Evolutionary conservation across 2,797 vertebrate species (phyloP).

Genomic region (Lycodopsis pacificus): DNA sequence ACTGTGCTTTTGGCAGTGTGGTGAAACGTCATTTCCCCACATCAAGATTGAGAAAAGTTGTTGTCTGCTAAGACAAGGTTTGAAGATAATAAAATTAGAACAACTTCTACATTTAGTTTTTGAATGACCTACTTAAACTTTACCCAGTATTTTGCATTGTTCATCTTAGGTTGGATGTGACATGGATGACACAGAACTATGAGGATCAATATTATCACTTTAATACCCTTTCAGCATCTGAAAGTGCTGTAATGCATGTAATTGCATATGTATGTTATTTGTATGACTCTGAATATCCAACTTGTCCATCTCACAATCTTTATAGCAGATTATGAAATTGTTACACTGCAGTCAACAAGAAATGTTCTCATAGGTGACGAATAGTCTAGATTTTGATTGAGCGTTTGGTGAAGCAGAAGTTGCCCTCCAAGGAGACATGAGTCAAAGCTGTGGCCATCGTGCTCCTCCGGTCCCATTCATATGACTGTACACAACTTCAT

Average conservation of each 20-base stretch:
- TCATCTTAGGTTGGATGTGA: not conserved
- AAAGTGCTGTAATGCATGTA: not conserved
- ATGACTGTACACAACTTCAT: conserved; percentile 52
- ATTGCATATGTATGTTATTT: not conserved
- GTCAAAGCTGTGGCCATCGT: conserved; percentile 53
- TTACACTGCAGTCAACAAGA: not conserved
- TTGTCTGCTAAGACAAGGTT: not conserved
- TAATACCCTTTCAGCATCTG: not conserved
- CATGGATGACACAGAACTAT: not conserved
- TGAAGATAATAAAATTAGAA: not conserved
- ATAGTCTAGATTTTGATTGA: conserved; percentile 43
- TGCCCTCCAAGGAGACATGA: conserved; percentile 54
- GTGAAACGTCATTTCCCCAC: conserved; percentile 17
- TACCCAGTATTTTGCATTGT: not conserved
- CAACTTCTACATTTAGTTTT: not conserved
- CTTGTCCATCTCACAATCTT: not conserved
- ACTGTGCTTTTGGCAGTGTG: conserved; percentile 7
- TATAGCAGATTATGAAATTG: not conserved
- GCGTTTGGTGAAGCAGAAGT: conserved; percentile 51
- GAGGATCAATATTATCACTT: not conserved
- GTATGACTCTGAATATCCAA: not conserved
- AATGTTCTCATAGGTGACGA: conserved; percentile 55
- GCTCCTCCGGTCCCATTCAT: conserved; percentile 12
- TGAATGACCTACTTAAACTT: not conserved
- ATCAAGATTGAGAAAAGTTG: conserved; percentile 10